Percentiles rank a stretch among this genome's conserved stretches.
These are phyloP conservation scores for Babyrousa celebensis DNA, from an alignment of 2,797 vertebrate species.

Conservation along the genomic window DNA sequence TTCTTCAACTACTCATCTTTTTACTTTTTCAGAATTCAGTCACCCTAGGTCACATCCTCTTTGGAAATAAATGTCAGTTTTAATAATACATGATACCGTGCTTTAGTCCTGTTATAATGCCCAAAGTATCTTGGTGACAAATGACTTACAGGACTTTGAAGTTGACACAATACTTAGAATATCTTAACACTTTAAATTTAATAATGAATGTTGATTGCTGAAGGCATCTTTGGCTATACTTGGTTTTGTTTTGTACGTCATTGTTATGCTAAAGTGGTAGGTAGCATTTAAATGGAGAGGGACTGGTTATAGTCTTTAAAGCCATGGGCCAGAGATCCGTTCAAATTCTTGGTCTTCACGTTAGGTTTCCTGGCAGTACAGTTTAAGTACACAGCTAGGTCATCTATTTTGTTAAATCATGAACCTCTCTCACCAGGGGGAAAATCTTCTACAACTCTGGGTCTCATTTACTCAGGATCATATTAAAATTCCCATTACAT, in stretches of 20 bases:
- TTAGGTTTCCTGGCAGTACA: background rate
- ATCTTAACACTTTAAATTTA: constrained; percentile 6
- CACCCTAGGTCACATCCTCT: background rate
- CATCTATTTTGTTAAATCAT: constrained; percentile 30
- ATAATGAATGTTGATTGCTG: background rate
- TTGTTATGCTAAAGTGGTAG: constrained; percentile 18
- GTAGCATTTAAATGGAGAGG: constrained; percentile 12
- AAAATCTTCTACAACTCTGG: background rate
- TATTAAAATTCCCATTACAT: background rate
- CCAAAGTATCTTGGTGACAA: constrained; percentile 20
- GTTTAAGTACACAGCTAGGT: background rate
- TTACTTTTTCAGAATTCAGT: constrained; percentile 24
- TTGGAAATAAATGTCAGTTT: constrained; percentile 47
- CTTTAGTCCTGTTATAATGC: constrained; percentile 7
- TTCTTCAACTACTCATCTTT: background rate
- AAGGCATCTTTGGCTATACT: background rate
- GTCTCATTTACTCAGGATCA: constrained; percentile 19
- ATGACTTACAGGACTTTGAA: constrained; percentile 15
- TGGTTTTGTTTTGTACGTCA: background rate
- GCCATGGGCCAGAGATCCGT: background rate
- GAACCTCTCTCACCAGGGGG: background rate
- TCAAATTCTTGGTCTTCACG: background rate
- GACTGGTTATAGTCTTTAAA: constrained; percentile 5
- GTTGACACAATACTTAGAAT: constrained; percentile 4
- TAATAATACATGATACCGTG: background rate